Evolutionary conservation across 2,888 invertebrate species (phyloP).

Genomic region (Ormyrus labotus): DNA sequence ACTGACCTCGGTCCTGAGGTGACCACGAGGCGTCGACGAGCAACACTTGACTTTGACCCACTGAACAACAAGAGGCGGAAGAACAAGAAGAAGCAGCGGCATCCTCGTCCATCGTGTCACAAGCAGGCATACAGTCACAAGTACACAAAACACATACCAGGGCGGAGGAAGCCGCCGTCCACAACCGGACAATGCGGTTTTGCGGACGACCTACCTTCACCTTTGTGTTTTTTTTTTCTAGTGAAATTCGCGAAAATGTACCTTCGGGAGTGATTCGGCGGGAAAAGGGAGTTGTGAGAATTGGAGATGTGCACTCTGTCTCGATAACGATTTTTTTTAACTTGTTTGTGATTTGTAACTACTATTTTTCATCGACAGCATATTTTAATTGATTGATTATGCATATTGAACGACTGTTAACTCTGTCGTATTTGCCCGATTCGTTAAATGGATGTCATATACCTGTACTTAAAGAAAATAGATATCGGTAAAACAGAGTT

Average conservation of each 20-base stretch:
- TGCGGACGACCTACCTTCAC: slow-evolving; percentile 6
- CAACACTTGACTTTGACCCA: slow-evolving; percentile 32
- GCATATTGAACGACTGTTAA: too few relatives aligned
- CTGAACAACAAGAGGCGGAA: slow-evolving; percentile 13
- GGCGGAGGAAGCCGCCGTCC: background rate
- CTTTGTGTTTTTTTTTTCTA: slow-evolving; percentile 10
- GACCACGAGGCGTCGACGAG: slow-evolving; percentile 69
- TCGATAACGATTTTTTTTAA: too few relatives aligned
- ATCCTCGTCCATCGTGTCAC: background rate
- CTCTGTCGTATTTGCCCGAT: too few relatives aligned
- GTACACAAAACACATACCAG: background rate
- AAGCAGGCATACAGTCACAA: background rate
- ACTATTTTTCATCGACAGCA: too few relatives aligned
- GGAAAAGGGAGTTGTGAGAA: background rate
- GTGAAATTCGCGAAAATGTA: background rate
- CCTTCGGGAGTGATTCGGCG: background rate
- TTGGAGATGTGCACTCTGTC: too few relatives aligned
- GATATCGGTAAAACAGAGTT: background rate
- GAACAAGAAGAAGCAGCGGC: background rate
- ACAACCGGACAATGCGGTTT: background rate
- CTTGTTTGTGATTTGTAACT: too few relatives aligned
- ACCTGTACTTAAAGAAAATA: background rate
- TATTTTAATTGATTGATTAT: too few relatives aligned
- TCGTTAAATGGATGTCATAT: too few relatives aligned
- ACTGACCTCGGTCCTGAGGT: slow-evolving; percentile 69